Conservation (phyloP, 2,888 invertebrate genomes). For the Drosophila leonis region DNA sequence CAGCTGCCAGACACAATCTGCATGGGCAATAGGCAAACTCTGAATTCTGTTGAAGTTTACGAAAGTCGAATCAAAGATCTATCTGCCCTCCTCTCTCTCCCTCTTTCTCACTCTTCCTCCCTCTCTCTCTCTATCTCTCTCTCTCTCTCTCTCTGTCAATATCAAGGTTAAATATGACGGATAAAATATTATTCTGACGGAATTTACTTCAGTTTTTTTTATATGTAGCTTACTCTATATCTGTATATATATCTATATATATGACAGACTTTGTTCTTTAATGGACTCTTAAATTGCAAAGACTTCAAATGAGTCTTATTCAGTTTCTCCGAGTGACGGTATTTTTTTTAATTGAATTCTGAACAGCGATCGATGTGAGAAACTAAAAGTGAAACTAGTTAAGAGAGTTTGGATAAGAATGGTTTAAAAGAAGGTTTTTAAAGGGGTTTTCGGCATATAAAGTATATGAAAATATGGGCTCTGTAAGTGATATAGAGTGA, state of each 20-base stretch:
- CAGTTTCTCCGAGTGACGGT: not conserved
- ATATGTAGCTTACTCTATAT: not conserved
- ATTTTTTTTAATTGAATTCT: not conserved
- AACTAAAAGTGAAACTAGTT: conserved; percentile 1
- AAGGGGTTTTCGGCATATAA: not conserved
- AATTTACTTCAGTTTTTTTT: not conserved
- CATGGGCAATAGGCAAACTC: conserved; percentile 11
- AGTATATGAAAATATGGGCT: not conserved
- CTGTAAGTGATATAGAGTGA: not conserved
- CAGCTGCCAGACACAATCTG: conserved; percentile 16
- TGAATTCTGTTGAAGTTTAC: conserved; percentile 6
- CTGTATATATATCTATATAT: not conserved
- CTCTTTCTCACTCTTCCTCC: too few relatives aligned
- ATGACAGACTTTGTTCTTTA: not conserved
- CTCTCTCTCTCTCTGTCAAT: conserved; percentile 1
- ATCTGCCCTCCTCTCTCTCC: not conserved
- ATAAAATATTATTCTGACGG: conserved; percentile 6
- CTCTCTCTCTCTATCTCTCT: not conserved
- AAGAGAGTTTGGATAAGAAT: not conserved
- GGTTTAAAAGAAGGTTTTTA: not conserved
- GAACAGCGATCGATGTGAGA: not conserved
- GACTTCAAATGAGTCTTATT: not conserved
- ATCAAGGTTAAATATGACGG: conserved; percentile 17
- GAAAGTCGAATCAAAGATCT: conserved; percentile 11
- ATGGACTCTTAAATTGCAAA: not conserved